phyloP scores from a whole-genome alignment of 2,113 vertebrate species.

The Elaphurus davidianus region DNA sequence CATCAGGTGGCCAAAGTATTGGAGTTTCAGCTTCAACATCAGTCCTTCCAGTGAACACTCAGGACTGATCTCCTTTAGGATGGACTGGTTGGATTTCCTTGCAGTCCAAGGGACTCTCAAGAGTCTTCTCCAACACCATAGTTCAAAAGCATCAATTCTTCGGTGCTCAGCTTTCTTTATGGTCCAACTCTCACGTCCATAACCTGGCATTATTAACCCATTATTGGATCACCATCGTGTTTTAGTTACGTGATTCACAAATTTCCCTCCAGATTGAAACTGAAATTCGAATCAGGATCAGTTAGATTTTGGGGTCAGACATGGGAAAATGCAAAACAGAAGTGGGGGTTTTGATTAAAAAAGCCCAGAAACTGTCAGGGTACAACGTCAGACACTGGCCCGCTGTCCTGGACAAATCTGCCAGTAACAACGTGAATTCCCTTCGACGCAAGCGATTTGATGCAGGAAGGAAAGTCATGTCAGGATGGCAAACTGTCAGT shows the following conservation, averaged over 20 bases:
- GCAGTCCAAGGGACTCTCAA: neutral
- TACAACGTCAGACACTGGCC: neutral
- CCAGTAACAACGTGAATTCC: neutral
- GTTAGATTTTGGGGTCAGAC: neutral
- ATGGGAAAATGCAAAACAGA: neutral
- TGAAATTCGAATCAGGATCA: neutral
- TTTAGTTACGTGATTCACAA: neutral
- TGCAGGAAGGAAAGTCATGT: neutral
- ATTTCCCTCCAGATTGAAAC: neutral
- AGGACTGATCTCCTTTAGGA: neutral
- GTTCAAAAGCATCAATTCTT: neutral
- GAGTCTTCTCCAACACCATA: neutral
- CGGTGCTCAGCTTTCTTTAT: neutral
- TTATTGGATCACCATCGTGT: neutral
- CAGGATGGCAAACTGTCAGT: neutral
- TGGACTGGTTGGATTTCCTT: neutral
- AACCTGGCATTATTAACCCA: neutral
- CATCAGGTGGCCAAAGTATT: neutral
- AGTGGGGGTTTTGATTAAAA: neutral
- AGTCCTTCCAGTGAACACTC: neutral
- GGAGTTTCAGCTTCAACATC: neutral
- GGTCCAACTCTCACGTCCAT: neutral
- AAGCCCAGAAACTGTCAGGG: neutral
- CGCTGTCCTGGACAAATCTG: neutral
- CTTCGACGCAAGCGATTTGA: neutral